Percentiles rank a stretch among this genome's conserved stretches.
Evolutionary conservation across 2,888 invertebrate species (phyloP).

Genomic region (Apotomis betuletana): DNA sequence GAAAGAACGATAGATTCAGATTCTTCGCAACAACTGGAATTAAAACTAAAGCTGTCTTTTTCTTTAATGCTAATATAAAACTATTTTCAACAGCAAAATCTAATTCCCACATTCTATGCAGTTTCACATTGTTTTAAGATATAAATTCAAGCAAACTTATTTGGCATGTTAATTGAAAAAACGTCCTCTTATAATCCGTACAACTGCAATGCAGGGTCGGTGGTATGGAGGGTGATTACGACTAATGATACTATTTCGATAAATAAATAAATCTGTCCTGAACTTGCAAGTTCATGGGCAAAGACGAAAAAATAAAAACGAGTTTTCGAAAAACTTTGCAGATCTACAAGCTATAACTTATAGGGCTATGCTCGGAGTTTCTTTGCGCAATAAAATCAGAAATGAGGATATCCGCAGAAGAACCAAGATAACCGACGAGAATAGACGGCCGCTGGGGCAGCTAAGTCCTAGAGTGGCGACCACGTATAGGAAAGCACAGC

Average conservation of each 20-base stretch:
- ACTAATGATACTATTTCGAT: conserved; percentile 48
- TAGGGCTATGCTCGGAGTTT: no score
- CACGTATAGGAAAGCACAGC: no score
- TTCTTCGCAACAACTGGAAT: neutral
- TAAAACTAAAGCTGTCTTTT: neutral
- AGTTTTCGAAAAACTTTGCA: no score
- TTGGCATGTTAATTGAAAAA: conserved; percentile 75
- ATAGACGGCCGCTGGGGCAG: no score
- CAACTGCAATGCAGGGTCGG: conserved; percentile 73
- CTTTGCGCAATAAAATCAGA: no score
- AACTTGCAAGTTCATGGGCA: no score
- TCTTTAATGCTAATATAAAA: neutral
- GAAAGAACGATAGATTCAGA: neutral
- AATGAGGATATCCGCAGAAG: no score
- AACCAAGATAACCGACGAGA: no score
- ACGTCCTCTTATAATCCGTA: conserved; percentile 69
- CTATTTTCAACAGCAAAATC: conserved; percentile 6
- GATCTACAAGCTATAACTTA: no score
- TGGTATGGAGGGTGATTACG: conserved; percentile 50
- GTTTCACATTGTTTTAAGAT: conserved; percentile 44
- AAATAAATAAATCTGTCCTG: neutral
- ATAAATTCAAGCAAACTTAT: conserved; percentile 61
- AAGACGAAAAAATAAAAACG: no score
- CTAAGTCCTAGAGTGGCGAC: no score
- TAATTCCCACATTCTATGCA: conserved; percentile 1